A percentile compares a stretch with the other conserved stretches of the same genome.
Evolutionary conservation across 2,888 invertebrate species (phyloP).

Genomic region (Lasioglossum morio): DNA sequence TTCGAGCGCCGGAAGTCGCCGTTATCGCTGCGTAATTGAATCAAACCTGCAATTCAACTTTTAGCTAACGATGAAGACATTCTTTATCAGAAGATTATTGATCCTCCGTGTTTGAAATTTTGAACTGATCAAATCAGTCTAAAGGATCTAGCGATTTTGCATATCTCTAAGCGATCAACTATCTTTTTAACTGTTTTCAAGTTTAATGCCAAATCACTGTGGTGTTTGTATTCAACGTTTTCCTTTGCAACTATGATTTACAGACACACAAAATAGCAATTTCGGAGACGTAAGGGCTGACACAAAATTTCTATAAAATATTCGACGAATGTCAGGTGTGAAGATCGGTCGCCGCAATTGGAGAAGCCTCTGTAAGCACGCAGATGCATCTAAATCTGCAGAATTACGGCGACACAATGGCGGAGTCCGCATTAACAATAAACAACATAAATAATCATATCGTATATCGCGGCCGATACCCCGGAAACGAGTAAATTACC

Average conservation of each 20-base stretch:
- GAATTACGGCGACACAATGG: neutral
- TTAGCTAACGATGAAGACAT: neutral
- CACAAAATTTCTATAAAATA: neutral
- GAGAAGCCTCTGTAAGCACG: neutral
- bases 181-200: neutral
- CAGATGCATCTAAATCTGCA: neutral
- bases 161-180: too few species aligned
- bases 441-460: conserved; percentile 4
- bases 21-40: conserved; percentile 2
- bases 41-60: neutral
- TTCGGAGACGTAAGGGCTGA: neutral
- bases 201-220: neutral
- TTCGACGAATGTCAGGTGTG: neutral
- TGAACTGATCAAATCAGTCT: neutral
- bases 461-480: conserved; percentile 2
- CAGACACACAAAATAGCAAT: neutral
- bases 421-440: neutral
- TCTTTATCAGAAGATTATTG: neutral
- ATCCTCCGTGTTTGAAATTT: neutral
- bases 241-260: too few species aligned
- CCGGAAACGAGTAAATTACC: conserved; percentile 17
- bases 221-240: too few species aligned
- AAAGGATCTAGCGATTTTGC: neutral
- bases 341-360: neutral
- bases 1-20: neutral